Percentiles rank a stretch among this genome's conserved stretches.
Evolutionary conservation across 2,113 vertebrate genomes (phyloP).

Genomic region (Dendrocopos noguchii): DNA sequence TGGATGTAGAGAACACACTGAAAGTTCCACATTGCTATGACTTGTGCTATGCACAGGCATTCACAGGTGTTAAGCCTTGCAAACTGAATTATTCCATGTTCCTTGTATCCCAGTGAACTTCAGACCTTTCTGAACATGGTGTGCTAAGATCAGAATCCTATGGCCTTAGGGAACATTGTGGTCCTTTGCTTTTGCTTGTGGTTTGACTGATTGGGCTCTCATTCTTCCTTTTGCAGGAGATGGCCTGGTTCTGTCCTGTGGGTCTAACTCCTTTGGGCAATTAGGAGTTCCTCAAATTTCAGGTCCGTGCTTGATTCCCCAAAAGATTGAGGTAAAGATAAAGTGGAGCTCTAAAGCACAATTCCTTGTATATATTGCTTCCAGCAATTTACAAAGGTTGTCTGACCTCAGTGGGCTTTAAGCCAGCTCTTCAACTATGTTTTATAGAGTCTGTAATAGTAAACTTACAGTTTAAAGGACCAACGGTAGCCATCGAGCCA

Average conservation of each 20-base stretch:
- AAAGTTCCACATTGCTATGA: background rate
- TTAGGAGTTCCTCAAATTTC: slow-evolving; percentile 80
- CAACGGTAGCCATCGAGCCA: background rate
- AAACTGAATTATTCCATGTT: background rate
- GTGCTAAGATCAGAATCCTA: background rate
- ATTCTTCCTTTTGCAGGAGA: slow-evolving; percentile 73
- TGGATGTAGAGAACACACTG: background rate
- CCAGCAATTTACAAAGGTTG: background rate
- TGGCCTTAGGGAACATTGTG: background rate
- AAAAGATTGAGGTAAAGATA: slow-evolving; percentile 81
- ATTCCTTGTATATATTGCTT: background rate
- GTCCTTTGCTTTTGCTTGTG: background rate
- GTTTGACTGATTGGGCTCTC: background rate
- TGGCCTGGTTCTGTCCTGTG: slow-evolving; percentile 86
- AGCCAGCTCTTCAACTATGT: background rate
- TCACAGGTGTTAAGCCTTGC: background rate
- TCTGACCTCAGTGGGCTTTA: background rate
- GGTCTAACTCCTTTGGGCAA: slow-evolving; percentile 92
- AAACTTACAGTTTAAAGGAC: background rate
- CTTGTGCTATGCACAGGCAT: background rate
- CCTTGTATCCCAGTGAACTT: background rate
- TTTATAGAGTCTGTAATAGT: background rate
- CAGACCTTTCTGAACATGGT: background rate
- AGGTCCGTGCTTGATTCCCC: slow-evolving; percentile 72
- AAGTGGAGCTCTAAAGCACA: background rate